phyloP scores from a whole-genome alignment of 2,797 vertebrate genomes.

The Peromyscus eremicus region DNA sequence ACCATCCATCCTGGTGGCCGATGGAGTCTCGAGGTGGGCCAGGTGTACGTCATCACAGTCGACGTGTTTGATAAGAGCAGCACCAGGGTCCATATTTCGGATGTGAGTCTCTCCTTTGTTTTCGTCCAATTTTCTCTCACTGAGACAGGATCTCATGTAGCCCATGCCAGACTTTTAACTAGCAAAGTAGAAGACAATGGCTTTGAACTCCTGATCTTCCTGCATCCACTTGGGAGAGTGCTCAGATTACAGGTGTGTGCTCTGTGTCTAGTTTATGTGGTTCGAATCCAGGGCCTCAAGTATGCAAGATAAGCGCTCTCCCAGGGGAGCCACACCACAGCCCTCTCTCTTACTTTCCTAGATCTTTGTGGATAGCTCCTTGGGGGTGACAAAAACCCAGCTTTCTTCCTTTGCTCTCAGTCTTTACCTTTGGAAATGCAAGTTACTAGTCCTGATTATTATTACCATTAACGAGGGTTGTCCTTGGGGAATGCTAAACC shows the following conservation, averaged over 20 bases:
- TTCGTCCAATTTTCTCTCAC: not conserved
- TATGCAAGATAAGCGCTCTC: not conserved
- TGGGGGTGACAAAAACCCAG: not conserved
- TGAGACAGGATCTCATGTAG: not conserved
- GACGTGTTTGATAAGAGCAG: constrained; percentile 85
- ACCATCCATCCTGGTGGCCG: constrained; percentile 81
- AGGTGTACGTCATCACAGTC: constrained; percentile 78
- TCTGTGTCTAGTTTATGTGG: not conserved
- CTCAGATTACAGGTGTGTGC: not conserved
- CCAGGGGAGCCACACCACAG: not conserved
- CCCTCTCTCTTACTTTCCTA: not conserved
- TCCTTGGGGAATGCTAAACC: constrained; percentile 22
- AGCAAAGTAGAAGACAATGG: not conserved
- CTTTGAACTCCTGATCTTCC: not conserved
- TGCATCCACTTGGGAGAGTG: not conserved
- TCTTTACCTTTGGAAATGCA: constrained; percentile 39
- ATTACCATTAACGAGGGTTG: constrained; percentile 39
- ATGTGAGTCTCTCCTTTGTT: constrained; percentile 79
- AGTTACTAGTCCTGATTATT: not conserved
- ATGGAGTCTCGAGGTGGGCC: constrained; percentile 84
- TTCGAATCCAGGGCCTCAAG: not conserved
- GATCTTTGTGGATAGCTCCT: not conserved
- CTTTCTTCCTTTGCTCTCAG: constrained; percentile 31
- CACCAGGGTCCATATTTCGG: constrained; percentile 86
- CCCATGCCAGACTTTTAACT: not conserved